Evolutionary conservation across 1,140 invertebrate genomes (phyloP), one percentile per base, ranked within the genome.

Genomic region (Drosophila kohkoa): DNA sequence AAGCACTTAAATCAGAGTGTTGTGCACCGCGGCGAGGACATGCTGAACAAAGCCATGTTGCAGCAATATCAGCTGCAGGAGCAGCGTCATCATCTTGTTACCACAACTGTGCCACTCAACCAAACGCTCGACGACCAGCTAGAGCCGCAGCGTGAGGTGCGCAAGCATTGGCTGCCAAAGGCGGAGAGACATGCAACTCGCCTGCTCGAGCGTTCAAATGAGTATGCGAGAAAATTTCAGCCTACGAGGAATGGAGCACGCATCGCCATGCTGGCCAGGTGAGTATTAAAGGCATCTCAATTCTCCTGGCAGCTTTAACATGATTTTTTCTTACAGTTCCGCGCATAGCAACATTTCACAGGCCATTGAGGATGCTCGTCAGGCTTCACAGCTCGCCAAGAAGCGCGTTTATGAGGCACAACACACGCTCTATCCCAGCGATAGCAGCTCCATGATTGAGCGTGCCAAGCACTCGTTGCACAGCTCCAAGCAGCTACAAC

Each of bases 271-370:
- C 16, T 92, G 43, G 92, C 92, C 8, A 90, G 93, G 94, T 94
- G 89, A 92, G 88, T n/a, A 16, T 46, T 68, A 3, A 43, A 13
- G 2, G 7, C 41, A 13, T 5, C 11, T 3, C 41, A 43, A n/a
- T 43, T 43, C 7, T 4, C 41, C 41, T 13, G 3, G 0, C 3
- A 41, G 10, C 10, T 13, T 13, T 3, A 11, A 3, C 11, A 11
- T 41, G 11, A 7, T n/a, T 3, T n/a, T 13, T n/a, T 20, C 11
- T 62, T 54, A 7, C 62, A 97, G 97, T 46, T 95, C 95, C 59
- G 97, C 96, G 0, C 98, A 98, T 91, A 94, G 96, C 79, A 95
- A 95, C 76, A 98, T 99, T 58, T 95, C 96, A 0, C 89, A 94
- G 13, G 94, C 95, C 25, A 96, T 96, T 0, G 88, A 93, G n/a